Evolutionary conservation across 2,113 vertebrate genomes (phyloP).

Genomic region (Globicephala melas): DNA sequence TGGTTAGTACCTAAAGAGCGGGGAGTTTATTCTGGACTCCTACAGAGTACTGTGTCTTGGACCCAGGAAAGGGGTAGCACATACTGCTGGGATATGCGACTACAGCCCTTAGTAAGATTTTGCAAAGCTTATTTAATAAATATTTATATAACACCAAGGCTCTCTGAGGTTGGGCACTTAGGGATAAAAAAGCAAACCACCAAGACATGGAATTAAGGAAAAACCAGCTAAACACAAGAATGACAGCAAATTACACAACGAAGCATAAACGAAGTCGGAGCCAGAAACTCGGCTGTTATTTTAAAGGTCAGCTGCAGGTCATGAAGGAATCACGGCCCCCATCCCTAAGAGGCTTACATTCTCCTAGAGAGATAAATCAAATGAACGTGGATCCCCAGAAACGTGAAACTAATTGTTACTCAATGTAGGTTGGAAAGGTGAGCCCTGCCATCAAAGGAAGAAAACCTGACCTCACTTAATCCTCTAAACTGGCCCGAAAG

Average conservation of each 20-base stretch:
- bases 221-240: neutral
- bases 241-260: constrained; percentile 38
- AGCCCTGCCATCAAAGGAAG: neutral
- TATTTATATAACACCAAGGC: neutral
- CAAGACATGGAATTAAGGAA: neutral
- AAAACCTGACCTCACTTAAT: neutral
- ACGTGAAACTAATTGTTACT: neutral
- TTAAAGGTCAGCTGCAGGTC: neutral
- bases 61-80: neutral
- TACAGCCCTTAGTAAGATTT: neutral
- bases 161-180: neutral
- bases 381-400: neutral
- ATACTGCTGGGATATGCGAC: accelerated
- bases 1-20: neutral
- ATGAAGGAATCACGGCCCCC: neutral
- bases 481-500: neutral
- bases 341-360: neutral
- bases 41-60: neutral
- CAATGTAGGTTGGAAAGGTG: neutral
- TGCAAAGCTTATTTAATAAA: neutral
- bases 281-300: constrained; percentile 42
- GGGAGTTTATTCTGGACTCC: neutral
- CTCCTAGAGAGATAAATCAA: neutral
- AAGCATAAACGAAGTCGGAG: neutral
- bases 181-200: neutral